phyloP scores from a whole-genome alignment of 1,140 invertebrate genomes.

The Anadara kagoshimensis region DNA sequence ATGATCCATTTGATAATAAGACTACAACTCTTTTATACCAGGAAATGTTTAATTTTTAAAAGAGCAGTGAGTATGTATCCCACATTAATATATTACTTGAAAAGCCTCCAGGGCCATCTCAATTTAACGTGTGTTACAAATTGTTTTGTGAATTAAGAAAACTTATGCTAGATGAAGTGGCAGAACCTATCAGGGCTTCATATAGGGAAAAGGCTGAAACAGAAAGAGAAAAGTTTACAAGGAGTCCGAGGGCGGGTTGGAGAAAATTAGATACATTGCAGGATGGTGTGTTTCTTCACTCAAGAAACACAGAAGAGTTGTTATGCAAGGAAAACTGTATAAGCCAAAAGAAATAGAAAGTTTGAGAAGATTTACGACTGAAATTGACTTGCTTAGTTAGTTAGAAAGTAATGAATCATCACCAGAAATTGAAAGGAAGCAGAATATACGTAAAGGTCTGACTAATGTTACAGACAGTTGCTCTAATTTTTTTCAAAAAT shows the following conservation, averaged over 20 bases:
- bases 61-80: no score
- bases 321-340: background rate
- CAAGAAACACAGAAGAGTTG: background rate
- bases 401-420: background rate
- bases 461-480: constrained; percentile 10
- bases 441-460: constrained; percentile 14
- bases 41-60: no score
- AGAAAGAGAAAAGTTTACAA: constrained; percentile 1
- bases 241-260: constrained; percentile 6
- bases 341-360: background rate
- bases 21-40: no score
- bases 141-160: background rate
- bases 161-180: background rate
- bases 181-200: background rate
- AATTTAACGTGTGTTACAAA: background rate
- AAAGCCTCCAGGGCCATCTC: background rate
- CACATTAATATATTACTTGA: no score
- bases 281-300: constrained; percentile 18
- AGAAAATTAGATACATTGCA: constrained; percentile 23
- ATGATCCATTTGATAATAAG: no score
- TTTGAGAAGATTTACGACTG: background rate
- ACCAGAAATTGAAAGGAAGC: constrained; percentile 10
- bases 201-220: background rate
- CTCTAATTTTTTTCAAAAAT: background rate
- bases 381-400: background rate